Base-by-base conservation (phyloP, 2,888 invertebrate species). In the Thysanoteuthis rhombus region DNA sequence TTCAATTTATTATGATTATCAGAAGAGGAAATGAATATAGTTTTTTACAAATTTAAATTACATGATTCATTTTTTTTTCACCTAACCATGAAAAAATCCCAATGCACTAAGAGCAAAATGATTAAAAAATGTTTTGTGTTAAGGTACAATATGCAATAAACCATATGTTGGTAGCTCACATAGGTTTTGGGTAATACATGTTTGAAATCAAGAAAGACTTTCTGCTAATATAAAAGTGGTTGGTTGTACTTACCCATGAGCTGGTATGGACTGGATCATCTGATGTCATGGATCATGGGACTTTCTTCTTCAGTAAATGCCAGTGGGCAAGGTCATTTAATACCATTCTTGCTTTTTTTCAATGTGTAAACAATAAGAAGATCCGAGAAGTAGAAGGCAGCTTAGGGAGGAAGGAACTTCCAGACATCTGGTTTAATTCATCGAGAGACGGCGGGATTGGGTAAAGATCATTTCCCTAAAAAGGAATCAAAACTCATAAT, bases 251-350 rank as follows among this genome's bases (percentile, higher is more conserved):
- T 92, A 92, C 92, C 91, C 92, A 92, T 92, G 92, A 42, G 92
- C 92, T 92, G 92, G 92, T 92, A 92, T 92, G 92, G 92, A 92
- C 92, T 42, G 92, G 92, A 92, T 92, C 92, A 40, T 92, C 92
- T 45, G 92, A 92, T 42, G 92, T 92, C 92, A 92, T 92, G 45
- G 40, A 92, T 92, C 92, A 92, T 92, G 92, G 40, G 92, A 92
- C 40, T 92, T 92, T 45, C 92, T 92, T 92, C 45, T 92, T 92
- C 45, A 92, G n/a, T 45, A 92, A 92, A 92, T 92, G 92, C 92
- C 92, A 42, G n/a, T n/a, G 22, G 92, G 92, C 42, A 92, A 92
- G 36, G n/a, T n/a, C 40, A 40, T 40, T 42, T 19, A 42, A 42
- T 92, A 92, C n/a, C 91, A 92, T 92, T 40, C 40, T 92, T 92